Evolutionary conservation across 1,140 invertebrate genomes (phyloP).

Genomic region (Bacillus rossius): DNA sequence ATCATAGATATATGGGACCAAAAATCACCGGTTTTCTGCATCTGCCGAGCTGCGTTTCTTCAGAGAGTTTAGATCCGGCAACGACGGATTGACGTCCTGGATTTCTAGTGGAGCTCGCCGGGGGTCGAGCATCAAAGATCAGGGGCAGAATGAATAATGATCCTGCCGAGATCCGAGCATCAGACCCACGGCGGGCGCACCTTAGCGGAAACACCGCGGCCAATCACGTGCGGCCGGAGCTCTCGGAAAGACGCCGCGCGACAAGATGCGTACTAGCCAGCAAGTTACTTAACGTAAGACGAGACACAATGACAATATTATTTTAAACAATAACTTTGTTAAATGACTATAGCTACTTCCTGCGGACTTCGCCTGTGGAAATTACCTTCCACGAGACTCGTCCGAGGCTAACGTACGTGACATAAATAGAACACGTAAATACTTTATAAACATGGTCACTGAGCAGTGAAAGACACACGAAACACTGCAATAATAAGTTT

Average conservation of each 20-base stretch:
- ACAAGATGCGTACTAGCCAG: conserved; percentile 2
- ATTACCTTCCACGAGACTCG: conserved; percentile 4
- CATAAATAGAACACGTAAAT: too few species aligned
- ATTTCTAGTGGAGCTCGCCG: neutral
- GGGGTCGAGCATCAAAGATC: neutral
- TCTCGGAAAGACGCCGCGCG: neutral
- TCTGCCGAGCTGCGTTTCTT: neutral
- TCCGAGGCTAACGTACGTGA: too few species aligned
- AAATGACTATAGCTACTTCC: too few species aligned
- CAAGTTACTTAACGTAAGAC: conserved; percentile 1
- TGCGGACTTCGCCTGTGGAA: neutral
- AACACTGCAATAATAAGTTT: neutral
- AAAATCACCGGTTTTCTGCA: conserved; percentile 51
- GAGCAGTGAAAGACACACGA: too few species aligned
- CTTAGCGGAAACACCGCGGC: neutral
- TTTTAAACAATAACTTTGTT: too few species aligned
- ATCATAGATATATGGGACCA: conserved; percentile 95
- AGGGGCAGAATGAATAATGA: neutral
- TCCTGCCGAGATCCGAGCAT: neutral
- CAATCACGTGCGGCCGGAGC: neutral
- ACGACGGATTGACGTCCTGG: neutral
- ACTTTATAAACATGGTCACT: too few species aligned
- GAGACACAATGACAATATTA: too few species aligned
- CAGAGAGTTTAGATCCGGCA: neutral
- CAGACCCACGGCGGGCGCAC: neutral